Evolutionary conservation across 2,797 vertebrate genomes (phyloP), one percentile per base, ranked within the genome.

Genomic region (Dicrostonyx torquatus): DNA sequence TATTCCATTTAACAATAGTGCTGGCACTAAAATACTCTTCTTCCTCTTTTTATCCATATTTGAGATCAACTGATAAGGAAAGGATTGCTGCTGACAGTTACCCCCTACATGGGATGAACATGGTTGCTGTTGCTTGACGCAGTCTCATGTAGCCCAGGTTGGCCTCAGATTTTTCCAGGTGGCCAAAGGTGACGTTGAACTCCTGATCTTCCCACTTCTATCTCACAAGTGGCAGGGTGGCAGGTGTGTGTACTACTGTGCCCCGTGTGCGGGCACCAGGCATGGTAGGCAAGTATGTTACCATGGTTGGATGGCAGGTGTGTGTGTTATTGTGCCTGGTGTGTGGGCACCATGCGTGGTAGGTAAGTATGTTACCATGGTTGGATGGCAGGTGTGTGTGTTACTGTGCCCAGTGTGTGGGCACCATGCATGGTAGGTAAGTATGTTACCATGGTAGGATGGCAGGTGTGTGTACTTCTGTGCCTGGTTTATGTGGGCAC

Each of bases 101-200:
- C 1, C 1, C 6, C 6, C 3, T 2, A 0, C 80, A 66, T 3
- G 14, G 40, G 40, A 66, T 22, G 17, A 53, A 4, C 1, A n/a
- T 9, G 4, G 5, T 53, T 37, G 45, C 18, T 50, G 31, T 37
- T 70, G 20, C 70, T 53, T 40, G 24, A 72, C 15, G 18, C 24
- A n/a, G 5, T 72, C 84, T 72, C 34, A 26, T 29, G 8, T 70
- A 43, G 68, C 50, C 17, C 53, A 75, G 26, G 68, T 37, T 14
- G 37, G 37, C 50, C 45, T 87, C 50, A 40, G 2, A 43, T 10
- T 58, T 58, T 70, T 53, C 10, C 26, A 58, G 68, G 68, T 31
- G 29, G 34, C 68, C 50, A 45, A 45, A 13, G 53, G 45, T 75
- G 37, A 22, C 70, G 2, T 60, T 45, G 70, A 60, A 75, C 70